Evolutionary conservation across 1,140 invertebrate genomes (phyloP), one percentile per base, ranked within the genome.

Genomic region (Magallana gigas): DNA sequence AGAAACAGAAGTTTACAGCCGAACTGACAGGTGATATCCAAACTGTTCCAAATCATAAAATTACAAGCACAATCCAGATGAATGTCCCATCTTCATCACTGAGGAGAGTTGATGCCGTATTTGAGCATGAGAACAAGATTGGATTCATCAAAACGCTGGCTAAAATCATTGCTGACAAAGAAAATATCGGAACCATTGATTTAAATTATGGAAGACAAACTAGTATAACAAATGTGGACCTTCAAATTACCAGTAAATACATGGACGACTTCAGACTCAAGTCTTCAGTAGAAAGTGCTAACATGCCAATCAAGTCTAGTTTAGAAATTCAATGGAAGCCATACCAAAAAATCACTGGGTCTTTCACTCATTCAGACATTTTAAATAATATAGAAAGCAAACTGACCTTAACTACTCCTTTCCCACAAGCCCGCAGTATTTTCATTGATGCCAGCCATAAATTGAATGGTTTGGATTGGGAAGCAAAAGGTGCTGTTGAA

Each of bases 111-210:
- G 86, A 68, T 83, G 82, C 83, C 36, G 57, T 57, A 4, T 84
- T 90, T 84, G 84, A 89, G 57, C 90, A 91, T 87, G 88, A 90
- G 62, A 88, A 90, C 85, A 90, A 82, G 59, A 76, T 57, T 18
- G 91, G 89, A 14, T 90, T 60, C 82, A 68, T 90, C 11, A 90
- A 87, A 23, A 85, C 87, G 3, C 18, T 57, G 8, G 81, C 56
- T 8, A 80, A 23, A 58, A 81, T 91, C 23, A 87, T 71, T 60
- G 88, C 85, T 81, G 90, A 91, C 60, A 85, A 88, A 29, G 64
- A 87, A 81, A 88, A 91, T 58, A 84, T 90, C n/a, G 84, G 89
- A 57, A 87, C 87, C n/a, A 82, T 88, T 29, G 64, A 87, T 60
- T 18, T 88, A 3, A 85, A 91, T 12, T 92, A 86, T 83, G 36